These are phyloP conservation scores for Colostygia pectinataria DNA, from an alignment of 2,888 invertebrate species.

Conservation along the genomic window DNA sequence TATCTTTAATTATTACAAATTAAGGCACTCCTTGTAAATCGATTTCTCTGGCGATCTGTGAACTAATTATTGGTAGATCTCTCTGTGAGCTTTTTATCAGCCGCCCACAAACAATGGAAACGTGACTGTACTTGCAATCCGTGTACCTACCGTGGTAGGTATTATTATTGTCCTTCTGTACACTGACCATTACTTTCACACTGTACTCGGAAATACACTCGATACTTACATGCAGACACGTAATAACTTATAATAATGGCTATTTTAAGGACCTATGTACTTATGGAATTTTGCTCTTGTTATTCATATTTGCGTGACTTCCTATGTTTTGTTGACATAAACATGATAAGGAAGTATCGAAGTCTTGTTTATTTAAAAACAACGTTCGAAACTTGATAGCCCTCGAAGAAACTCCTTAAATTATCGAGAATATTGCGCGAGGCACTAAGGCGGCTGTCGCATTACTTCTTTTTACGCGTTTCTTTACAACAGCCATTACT, in stretches of 20 bases:
- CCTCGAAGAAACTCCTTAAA: constrained; percentile 48
- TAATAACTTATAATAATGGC: constrained; percentile 18
- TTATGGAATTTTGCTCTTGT: constrained; percentile 31
- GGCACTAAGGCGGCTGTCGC: constrained; percentile 42
- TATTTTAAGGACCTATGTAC: constrained; percentile 4
- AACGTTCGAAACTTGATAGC: constrained; percentile 52
- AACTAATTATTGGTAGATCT: constrained; percentile 75
- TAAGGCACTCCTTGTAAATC: constrained; percentile 69
- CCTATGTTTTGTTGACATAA: constrained; percentile 35
- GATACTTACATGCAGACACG: constrained; percentile 2
- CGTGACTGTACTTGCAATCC: constrained; percentile 76
- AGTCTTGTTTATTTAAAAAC: constrained; percentile 40
- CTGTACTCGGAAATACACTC: constrained; percentile 12
- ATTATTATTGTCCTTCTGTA: constrained; percentile 44
- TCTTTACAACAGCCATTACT: constrained; percentile 49
- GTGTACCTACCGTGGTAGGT: constrained; percentile 40
- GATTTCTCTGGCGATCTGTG: constrained; percentile 60
- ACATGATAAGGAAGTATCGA: constrained; percentile 55
- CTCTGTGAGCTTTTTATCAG: constrained; percentile 75
- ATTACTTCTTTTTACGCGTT: constrained; percentile 39
- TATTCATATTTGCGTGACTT: constrained; percentile 26
- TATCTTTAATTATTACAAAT: constrained; percentile 55
- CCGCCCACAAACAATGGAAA: constrained; percentile 75
- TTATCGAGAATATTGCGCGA: constrained; percentile 49
- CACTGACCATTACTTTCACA: constrained; percentile 13